These are phyloP conservation scores for Oligia strigilis DNA, from an alignment of 2,888 invertebrate genomes.

Conservation along the genomic window DNA sequence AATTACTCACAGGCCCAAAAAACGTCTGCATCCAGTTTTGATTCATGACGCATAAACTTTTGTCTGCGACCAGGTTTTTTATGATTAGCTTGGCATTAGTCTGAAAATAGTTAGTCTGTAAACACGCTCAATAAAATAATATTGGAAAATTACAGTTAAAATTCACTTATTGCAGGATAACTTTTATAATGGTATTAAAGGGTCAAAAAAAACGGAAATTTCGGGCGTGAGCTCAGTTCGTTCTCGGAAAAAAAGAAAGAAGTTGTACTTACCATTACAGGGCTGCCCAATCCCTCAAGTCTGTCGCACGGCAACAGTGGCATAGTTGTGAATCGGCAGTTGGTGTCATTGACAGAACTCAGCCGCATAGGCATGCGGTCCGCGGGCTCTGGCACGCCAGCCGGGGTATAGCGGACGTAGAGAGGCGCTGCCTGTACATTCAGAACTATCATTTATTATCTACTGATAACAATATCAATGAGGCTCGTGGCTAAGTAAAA, in stretches of 20 bases:
- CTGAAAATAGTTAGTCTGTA: slow-evolving; percentile 75
- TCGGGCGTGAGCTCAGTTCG: too few relatives aligned
- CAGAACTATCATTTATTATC: background rate
- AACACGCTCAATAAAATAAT: background rate
- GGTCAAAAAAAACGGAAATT: background rate
- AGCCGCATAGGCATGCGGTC: slow-evolving; percentile 84
- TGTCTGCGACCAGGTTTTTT: slow-evolving; percentile 86
- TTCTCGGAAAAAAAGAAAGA: background rate
- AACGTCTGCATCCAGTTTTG: slow-evolving; percentile 88
- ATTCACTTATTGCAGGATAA: background rate
- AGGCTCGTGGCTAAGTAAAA: background rate
- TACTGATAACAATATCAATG: slow-evolving; percentile 1
- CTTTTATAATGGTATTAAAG: background rate
- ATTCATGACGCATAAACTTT: slow-evolving; percentile 85
- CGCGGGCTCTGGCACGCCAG: slow-evolving; percentile 75
- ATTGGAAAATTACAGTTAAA: background rate
- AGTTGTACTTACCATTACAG: slow-evolving; percentile 75
- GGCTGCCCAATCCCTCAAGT: slow-evolving; percentile 81
- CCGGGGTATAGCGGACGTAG: slow-evolving; percentile 26
- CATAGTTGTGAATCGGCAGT: slow-evolving; percentile 83
- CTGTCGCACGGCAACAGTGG: slow-evolving; percentile 81
- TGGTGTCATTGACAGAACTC: slow-evolving; percentile 81
- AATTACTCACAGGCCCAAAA: slow-evolving; percentile 83
- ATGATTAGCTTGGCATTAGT: slow-evolving; percentile 80
- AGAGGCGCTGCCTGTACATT: slow-evolving; percentile 31